Base-by-base conservation (phyloP, 2,113 vertebrate genomes). In the Irena cyanogastra region DNA sequence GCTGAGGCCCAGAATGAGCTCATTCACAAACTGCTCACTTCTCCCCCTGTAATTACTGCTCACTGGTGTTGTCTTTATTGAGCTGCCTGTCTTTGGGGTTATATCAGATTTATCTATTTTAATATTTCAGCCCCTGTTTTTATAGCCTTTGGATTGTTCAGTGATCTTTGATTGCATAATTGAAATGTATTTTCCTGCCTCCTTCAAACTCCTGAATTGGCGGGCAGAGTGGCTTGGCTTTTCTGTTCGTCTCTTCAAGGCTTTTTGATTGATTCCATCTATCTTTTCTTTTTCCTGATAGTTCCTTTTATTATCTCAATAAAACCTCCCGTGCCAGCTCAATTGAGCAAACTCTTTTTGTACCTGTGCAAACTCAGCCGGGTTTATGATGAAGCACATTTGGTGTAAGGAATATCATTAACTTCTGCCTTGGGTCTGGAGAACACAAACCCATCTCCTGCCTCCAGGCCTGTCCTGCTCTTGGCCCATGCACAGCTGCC, bases 281-380 rank as follows among this genome's bases (percentile, higher is more conserved):
- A 4, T 53, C 88, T 91, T 72, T 59, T 64, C 35, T 64, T 82
- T 94, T 95, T 57, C 91, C 24, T 87, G 64, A 60, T 82, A 68
- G 57, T 79, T 94, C 31, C 66, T 79, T 92, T 93, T 92, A 93
- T 77, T 93, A 69, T 42, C 59, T 77, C 75, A 61, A 27, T 90
- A 74, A 78, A 94, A 82, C n/a, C 86, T 80, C 59, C 30, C 1
- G 0, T 35, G 70, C 65, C 89, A 71, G 84, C 66, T 93, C 77
- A 72, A 6, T 8, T 71, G 95, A 89, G 49, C 61, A 35, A 41
- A 45, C 52, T 82, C 64, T 42, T 19, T 77, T 50, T 86, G 65
- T 5, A 44, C 53, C 74, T 64, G 26, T 24, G 89, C 57, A 87
- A 64, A 89, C 9, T 4, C 49, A 87, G 69, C 26, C 61, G 4